These are phyloP conservation scores for Oophaga pumilio DNA, from an alignment of 2,113 vertebrate genomes.

Conservation along the genomic window DNA sequence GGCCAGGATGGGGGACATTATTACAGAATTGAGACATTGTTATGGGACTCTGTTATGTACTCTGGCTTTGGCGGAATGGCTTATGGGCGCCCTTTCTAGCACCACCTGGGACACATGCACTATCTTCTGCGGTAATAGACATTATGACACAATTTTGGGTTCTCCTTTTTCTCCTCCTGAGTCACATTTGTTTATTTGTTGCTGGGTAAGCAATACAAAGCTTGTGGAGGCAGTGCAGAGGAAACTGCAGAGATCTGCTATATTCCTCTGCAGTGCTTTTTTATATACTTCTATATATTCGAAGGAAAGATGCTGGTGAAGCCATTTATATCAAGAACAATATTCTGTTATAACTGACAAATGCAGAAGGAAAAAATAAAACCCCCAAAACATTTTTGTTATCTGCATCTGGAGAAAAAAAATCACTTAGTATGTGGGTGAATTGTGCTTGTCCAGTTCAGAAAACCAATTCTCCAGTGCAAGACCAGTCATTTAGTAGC, in stretches of 20 bases:
- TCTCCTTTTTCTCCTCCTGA: not conserved
- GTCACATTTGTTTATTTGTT: not conserved
- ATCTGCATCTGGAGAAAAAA: not conserved
- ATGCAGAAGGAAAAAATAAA: not conserved
- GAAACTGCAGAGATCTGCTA: not conserved
- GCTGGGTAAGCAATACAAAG: not conserved
- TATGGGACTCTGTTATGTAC: not conserved
- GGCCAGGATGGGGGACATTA: no score
- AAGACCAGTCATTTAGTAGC: no score
- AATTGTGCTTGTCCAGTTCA: no score
- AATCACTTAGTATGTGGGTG: not conserved
- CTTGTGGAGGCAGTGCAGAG: not conserved
- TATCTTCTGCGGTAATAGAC: not conserved
- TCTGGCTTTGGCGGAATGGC: not conserved
- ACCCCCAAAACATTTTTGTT: not conserved
- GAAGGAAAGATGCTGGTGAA: not conserved
- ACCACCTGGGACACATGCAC: not conserved
- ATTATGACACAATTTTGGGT: not conserved
- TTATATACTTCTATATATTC: not conserved
- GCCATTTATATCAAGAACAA: not conserved
- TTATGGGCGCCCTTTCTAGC: not conserved
- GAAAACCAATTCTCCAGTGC: no score
- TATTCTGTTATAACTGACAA: not conserved
- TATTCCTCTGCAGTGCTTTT: not conserved
- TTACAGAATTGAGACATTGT: no score